These are phyloP conservation scores for Equus przewalskii DNA, from an alignment of 2,113 vertebrate genomes.

Conservation along the genomic window DNA sequence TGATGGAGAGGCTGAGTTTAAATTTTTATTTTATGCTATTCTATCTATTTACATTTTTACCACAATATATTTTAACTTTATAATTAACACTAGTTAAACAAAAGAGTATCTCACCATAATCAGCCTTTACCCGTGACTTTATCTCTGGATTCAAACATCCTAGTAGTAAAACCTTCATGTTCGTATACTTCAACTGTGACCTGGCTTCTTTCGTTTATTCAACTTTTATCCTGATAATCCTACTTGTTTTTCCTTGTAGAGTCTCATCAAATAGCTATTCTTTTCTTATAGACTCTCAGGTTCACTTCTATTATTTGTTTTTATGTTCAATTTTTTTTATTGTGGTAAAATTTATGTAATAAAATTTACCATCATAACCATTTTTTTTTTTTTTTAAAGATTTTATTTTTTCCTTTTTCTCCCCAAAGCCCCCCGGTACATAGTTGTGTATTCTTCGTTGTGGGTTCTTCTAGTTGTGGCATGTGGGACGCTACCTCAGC, in stretches of 20 bases:
- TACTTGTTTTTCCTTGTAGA: background rate
- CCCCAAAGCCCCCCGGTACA: no score
- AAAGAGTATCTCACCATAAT: background rate
- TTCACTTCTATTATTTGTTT: background rate
- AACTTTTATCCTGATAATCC: background rate
- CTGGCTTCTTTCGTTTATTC: background rate
- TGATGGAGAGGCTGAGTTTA: background rate
- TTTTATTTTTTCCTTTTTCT: no score
- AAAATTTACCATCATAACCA: background rate
- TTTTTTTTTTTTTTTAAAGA: background rate
- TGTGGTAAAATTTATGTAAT: background rate
- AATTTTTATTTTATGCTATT: slow-evolving; percentile 23
- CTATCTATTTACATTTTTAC: background rate
- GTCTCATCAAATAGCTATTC: background rate
- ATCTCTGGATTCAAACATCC: background rate
- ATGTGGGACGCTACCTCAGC: no score
- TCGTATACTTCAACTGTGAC: background rate
- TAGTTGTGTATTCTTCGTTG: no score
- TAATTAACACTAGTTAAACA: background rate
- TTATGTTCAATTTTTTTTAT: background rate
- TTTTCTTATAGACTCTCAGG: background rate
- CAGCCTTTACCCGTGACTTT: background rate
- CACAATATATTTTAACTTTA: slow-evolving; percentile 10
- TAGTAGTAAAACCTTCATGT: background rate
- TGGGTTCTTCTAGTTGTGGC: no score